Base-by-base conservation (phyloP, 2,888 invertebrate species). In the Eledone cirrhosa region DNA sequence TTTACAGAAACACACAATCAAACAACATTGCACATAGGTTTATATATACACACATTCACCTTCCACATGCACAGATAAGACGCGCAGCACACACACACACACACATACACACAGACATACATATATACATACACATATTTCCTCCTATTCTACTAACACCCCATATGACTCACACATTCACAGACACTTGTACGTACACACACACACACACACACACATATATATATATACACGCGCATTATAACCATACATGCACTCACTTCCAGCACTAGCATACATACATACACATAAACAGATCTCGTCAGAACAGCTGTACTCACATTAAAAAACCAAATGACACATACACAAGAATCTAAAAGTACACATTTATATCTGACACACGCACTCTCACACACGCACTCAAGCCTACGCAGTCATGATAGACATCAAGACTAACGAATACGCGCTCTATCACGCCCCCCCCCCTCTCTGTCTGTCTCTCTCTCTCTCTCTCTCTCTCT, bases 221-320 rank as follows among this genome's bases (percentile, higher is more conserved):
- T 27, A 77, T 27, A 77, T 27, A 77, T 27, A 77, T 27, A 77
- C 48, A 77, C 48, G 48, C 48, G 48, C 48, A 77, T 53, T 22
- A 22, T 1, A 53, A 53, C 53, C 19, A 53, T 22, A 53, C n/a
- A n/a, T 53, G 19, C n/a, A 22, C 53, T 53, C n/a, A 13, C n/a
- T 53, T 53, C n/a, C 4, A 53, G n/a, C 19, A 19, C 2, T 53
- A 22, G n/a, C 53, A n/a, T n/a, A 53, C 2, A 22, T 19, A 53
- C 19, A 53, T n/a, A 22, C 2, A 19, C n/a, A 19, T 53, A 53
- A 22, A 19, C n/a, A 2, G 19, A 19, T n/a, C 53, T n/a, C 5
- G 3, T 4, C 5, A 19, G 1, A 19, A 2, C 53, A 22, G n/a
- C 2, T 22, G n/a, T 4, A 53, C n/a, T 22, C n/a, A 53, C 53